A percentile compares a stretch with the other conserved stretches of the same genome.
phyloP scores from a whole-genome alignment of 2,888 invertebrate genomes.

The Himalopsyche kuldschensis region DNA sequence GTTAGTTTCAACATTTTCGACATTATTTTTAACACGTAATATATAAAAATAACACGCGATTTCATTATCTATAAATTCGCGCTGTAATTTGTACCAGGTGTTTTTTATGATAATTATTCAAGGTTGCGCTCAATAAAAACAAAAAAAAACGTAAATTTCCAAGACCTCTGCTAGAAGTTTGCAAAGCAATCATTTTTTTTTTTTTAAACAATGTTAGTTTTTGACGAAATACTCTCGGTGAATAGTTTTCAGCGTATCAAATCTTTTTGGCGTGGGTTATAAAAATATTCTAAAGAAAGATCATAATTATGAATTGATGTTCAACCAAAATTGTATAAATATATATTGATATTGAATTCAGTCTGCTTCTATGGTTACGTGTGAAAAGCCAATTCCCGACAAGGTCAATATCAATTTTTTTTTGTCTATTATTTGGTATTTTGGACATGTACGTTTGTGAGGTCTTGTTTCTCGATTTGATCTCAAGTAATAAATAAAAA shows the following conservation, averaged over 20 bases:
- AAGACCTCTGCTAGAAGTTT: not conserved
- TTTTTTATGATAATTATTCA: not conserved
- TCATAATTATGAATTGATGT: too few relatives aligned
- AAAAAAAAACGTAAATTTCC: not conserved
- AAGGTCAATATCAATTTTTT: too few relatives aligned
- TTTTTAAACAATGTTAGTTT: not conserved
- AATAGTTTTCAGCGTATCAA: not conserved
- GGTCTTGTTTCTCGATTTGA: too few relatives aligned
- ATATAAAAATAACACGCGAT: not conserved
- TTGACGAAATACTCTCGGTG: not conserved
- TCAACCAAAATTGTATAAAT: too few relatives aligned
- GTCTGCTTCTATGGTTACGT: too few relatives aligned
- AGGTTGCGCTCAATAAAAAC: not conserved
- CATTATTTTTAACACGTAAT: too few relatives aligned
- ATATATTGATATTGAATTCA: too few relatives aligned
- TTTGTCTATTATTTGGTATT: too few relatives aligned
- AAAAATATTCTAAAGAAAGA: not conserved
- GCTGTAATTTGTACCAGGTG: not conserved
- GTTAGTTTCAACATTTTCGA: too few relatives aligned
- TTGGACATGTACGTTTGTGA: too few relatives aligned
- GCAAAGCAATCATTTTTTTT: not conserved
- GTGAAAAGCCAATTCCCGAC: too few relatives aligned
- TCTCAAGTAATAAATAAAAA: too few relatives aligned
- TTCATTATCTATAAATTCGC: not conserved
- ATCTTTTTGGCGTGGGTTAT: not conserved